These are phyloP conservation scores for Hyperoplus immaculatus DNA, from an alignment of 2,797 vertebrate genomes.

Conservation along the genomic window DNA sequence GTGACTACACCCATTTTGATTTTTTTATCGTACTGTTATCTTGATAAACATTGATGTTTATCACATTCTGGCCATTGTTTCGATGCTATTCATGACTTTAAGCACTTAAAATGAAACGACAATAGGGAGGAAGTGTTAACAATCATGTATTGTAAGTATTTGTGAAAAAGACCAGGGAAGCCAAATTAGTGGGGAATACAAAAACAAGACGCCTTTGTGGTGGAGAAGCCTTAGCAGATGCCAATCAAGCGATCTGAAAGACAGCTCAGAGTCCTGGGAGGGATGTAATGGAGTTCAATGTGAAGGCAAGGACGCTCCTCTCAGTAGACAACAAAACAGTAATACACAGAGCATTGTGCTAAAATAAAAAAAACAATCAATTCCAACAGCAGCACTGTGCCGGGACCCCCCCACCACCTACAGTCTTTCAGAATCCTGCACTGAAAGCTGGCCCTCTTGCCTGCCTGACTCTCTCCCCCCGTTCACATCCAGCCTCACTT, in stretches of 20 bases:
- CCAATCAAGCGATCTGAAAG: constrained; percentile 81
- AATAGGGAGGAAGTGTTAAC: constrained; percentile 47
- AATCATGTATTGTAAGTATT: constrained; percentile 56
- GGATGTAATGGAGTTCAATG: constrained; percentile 83
- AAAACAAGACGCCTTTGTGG: constrained; percentile 58
- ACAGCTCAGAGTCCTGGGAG: constrained; percentile 77
- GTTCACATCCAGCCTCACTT: constrained; percentile 77
- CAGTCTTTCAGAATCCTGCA: constrained; percentile 68
- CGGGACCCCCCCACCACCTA: constrained; percentile 57
- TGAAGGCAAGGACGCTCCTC: constrained; percentile 82
- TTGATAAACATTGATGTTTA: constrained; percentile 69
- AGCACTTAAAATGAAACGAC: constrained; percentile 56
- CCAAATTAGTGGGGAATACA: constrained; percentile 55
- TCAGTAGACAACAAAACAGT: constrained; percentile 71
- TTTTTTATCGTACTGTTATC: constrained; percentile 56
- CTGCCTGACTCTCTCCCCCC: constrained; percentile 46
- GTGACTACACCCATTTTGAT: constrained; percentile 47
- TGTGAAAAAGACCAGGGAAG: constrained; percentile 34
- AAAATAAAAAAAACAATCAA: constrained; percentile 79
- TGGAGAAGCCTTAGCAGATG: constrained; percentile 70
- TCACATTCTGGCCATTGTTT: constrained; percentile 63
- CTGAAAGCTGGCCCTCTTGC: constrained; percentile 61
- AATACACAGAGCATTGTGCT: constrained; percentile 66
- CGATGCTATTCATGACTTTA: constrained; percentile 65
- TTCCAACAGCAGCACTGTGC: constrained; percentile 71